phyloP scores from a whole-genome alignment of 2,113 vertebrate species.

The Prionailurus viverrinus region DNA sequence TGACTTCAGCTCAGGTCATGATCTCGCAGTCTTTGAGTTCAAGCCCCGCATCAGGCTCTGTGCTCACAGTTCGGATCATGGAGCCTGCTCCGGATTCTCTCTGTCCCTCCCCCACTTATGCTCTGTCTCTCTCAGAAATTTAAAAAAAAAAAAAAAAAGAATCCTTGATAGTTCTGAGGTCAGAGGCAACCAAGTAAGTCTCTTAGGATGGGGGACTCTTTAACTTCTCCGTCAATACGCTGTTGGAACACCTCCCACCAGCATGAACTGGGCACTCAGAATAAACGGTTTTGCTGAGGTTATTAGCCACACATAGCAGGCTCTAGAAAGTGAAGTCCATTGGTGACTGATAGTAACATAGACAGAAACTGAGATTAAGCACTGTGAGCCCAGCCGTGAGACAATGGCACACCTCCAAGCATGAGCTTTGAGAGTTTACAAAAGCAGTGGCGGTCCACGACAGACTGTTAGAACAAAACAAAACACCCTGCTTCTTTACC shows the following conservation, averaged over 20 bases:
- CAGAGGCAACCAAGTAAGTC: not conserved
- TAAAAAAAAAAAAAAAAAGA: too few species aligned
- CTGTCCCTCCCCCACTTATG: too few species aligned
- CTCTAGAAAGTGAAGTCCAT: not conserved
- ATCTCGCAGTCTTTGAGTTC: too few species aligned
- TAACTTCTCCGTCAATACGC: too few species aligned
- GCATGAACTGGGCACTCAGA: not conserved
- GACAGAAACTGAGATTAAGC: not conserved
- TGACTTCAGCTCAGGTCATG: too few species aligned
- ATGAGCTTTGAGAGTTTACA: too few species aligned
- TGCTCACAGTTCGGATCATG: too few species aligned
- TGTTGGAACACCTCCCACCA: not conserved
- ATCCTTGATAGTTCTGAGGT: not conserved
- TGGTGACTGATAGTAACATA: fast-evolving
- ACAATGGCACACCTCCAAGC: too few species aligned
- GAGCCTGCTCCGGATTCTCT: too few species aligned
- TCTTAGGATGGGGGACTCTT: not conserved
- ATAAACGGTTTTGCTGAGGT: not conserved
- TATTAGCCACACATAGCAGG: not conserved
- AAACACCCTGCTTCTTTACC: not conserved
- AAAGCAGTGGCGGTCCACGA: not conserved
- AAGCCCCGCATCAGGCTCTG: too few species aligned
- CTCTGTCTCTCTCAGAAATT: too few species aligned
- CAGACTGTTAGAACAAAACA: not conserved
- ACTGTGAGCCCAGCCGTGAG: fast-evolving